phyloP scores from a whole-genome alignment of 1,140 invertebrate genomes.

The Episyrphus balteatus region DNA sequence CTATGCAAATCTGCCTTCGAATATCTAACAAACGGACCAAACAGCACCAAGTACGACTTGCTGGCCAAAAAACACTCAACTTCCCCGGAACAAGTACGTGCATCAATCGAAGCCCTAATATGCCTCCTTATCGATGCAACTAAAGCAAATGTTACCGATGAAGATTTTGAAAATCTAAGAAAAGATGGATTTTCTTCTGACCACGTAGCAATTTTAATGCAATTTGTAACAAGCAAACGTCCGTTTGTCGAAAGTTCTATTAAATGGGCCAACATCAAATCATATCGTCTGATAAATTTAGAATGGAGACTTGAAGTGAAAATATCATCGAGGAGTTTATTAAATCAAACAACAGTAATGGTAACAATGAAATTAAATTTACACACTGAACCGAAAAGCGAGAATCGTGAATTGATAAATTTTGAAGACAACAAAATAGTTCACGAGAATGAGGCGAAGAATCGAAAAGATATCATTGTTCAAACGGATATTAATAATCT shows the following conservation, averaged over 20 bases:
- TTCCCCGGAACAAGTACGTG: conserved; percentile 11
- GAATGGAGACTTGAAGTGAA: conserved; percentile 32
- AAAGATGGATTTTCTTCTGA: too few relatives aligned
- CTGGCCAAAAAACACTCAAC: conserved; percentile 18
- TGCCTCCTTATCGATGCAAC: conserved; percentile 26
- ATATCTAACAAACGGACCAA: conserved; percentile 25
- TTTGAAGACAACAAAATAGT: conserved; percentile 10
- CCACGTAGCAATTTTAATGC: conserved; percentile 8
- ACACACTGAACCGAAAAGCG: conserved; percentile 30
- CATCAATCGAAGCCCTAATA: conserved; percentile 24
- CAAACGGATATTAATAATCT: conserved; percentile 28
- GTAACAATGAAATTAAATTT: conserved; percentile 29
- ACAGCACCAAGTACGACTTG: conserved; percentile 16
- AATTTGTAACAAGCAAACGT: conserved; percentile 28
- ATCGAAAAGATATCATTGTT: conserved; percentile 28
- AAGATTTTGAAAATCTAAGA: conserved; percentile 4
- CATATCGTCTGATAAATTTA: conserved; percentile 25
- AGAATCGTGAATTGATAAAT: conserved; percentile 25
- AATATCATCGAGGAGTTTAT: conserved; percentile 19
- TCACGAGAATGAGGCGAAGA: conserved; percentile 23
- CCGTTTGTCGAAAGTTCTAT: conserved; percentile 31
- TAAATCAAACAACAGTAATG: conserved; percentile 19
- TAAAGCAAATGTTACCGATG: conserved; percentile 6
- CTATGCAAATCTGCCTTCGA: conserved; percentile 30
- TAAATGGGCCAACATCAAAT: conserved; percentile 29